A percentile compares a stretch with the other conserved stretches of the same genome.
Conservation (phyloP, 2,113 vertebrate species). For the Vidua chalybeata region DNA sequence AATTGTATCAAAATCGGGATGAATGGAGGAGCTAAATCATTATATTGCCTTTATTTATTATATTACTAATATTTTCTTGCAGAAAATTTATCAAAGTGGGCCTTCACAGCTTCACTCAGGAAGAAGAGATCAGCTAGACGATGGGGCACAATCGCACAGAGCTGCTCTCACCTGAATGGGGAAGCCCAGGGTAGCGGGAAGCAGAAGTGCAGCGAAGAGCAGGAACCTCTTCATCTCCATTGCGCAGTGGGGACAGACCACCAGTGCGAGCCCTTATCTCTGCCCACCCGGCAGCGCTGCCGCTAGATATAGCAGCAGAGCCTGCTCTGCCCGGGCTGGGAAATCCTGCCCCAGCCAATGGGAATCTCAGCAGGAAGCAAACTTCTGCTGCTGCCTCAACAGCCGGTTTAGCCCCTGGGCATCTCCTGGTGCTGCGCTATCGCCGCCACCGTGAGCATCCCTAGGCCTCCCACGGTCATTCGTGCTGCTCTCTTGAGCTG, state of each 20-base stretch:
- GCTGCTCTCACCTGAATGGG: slow-evolving; percentile 45
- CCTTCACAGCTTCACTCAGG: neutral
- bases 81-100: neutral
- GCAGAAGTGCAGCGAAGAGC: neutral
- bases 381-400: neutral
- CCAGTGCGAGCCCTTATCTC: fast-evolving
- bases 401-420: slow-evolving; percentile 5
- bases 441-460: neutral
- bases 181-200: neutral
- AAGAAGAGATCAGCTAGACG: neutral
- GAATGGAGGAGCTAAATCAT: neutral
- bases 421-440: neutral
- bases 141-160: fast-evolving
- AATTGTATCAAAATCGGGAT: neutral
- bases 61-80: neutral
- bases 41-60: neutral
- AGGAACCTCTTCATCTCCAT: neutral
- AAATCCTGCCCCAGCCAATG: slow-evolving; percentile 26
- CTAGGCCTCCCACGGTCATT: neutral
- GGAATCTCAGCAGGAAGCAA: neutral
- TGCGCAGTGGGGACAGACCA: neutral
- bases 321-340: slow-evolving; percentile 1
- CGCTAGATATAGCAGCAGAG: slow-evolving; percentile 28
- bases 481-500: neutral
- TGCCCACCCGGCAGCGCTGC: neutral